Evolutionary conservation across 2,888 invertebrate species (phyloP).

Genomic region (Leptopilina syphax): DNA sequence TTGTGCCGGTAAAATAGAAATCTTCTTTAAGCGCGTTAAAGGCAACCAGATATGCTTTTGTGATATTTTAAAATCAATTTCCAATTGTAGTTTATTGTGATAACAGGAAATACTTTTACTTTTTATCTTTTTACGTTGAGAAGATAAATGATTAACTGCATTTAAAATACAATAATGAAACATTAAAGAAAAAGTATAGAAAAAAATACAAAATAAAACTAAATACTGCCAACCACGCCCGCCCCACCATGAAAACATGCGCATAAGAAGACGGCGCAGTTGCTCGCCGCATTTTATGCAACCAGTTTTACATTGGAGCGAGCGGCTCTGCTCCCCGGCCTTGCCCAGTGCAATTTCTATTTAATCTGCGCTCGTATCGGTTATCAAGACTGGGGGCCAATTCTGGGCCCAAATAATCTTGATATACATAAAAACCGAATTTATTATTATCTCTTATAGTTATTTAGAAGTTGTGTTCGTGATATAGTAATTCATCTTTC

Average conservation of each 20-base stretch:
- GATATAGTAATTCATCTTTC: background rate
- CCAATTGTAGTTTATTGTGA: too few relatives aligned
- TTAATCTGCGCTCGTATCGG: conserved; percentile 35
- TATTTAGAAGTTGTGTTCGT: background rate
- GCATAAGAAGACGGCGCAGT: conserved; percentile 67
- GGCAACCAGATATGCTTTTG: too few relatives aligned
- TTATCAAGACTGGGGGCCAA: conserved; percentile 22
- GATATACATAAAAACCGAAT: background rate
- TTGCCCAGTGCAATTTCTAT: conserved; percentile 24
- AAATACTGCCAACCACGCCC: conserved; percentile 66
- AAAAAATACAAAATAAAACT: conserved; percentile 52
- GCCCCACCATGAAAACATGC: conserved; percentile 64
- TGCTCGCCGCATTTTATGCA: conserved; percentile 75
- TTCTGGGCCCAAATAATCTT: conserved; percentile 13
- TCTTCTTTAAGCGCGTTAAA: too few relatives aligned
- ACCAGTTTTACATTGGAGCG: conserved; percentile 75
- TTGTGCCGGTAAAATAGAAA: too few relatives aligned
- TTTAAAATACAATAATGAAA: background rate
- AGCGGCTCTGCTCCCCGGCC: conserved; percentile 57
- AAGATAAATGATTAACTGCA: too few relatives aligned
- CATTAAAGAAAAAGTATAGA: background rate
- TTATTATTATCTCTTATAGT: background rate
- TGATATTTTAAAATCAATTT: too few relatives aligned
- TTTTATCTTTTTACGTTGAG: too few relatives aligned
- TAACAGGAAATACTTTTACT: too few relatives aligned